Evolutionary conservation across 2,888 invertebrate species (phyloP).

Genomic region (Portevinia maculata): DNA sequence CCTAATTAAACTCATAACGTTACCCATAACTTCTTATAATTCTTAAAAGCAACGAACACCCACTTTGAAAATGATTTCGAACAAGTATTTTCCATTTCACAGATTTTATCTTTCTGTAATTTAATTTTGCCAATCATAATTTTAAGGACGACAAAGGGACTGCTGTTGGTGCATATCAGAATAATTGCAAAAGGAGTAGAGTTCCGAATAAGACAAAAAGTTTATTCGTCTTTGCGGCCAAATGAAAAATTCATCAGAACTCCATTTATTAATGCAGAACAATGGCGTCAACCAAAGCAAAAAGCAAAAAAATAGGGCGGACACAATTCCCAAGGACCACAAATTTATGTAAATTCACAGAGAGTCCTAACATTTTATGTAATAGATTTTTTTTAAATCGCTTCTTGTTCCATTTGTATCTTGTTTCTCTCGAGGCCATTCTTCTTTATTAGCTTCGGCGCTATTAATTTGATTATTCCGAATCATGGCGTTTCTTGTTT

Average conservation of each 20-base stretch:
- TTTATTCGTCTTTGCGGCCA: slow-evolving; percentile 52
- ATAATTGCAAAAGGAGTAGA: slow-evolving; percentile 20
- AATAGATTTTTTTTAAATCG: slow-evolving; percentile 33
- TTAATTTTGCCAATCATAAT: slow-evolving; percentile 22
- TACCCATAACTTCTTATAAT: slow-evolving; percentile 3
- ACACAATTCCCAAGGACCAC: slow-evolving; percentile 29
- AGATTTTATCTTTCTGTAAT: slow-evolving; percentile 17
- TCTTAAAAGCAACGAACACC: slow-evolving; percentile 21
- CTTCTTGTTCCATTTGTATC: slow-evolving; percentile 9
- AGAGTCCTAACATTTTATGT: slow-evolving; percentile 52
- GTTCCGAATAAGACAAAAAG: slow-evolving; percentile 56
- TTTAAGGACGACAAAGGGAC: slow-evolving; percentile 5
- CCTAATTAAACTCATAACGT: neutral
- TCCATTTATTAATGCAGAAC: slow-evolving; percentile 58
- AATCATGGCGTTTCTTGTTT: slow-evolving; percentile 43
- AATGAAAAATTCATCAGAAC: slow-evolving; percentile 66
- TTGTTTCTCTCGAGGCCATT: slow-evolving; percentile 50
- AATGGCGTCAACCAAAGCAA: neutral
- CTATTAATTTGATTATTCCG: slow-evolving; percentile 62
- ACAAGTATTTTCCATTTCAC: slow-evolving; percentile 44
- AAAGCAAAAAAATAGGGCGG: slow-evolving; percentile 41
- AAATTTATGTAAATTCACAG: slow-evolving; percentile 69
- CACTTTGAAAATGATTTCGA: slow-evolving; percentile 11
- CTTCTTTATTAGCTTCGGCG: slow-evolving; percentile 61
- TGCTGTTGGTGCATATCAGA: neutral